These are phyloP conservation scores for Orientallactaga bullata DNA, from an alignment of 2,113 vertebrate species.

Conservation along the genomic window DNA sequence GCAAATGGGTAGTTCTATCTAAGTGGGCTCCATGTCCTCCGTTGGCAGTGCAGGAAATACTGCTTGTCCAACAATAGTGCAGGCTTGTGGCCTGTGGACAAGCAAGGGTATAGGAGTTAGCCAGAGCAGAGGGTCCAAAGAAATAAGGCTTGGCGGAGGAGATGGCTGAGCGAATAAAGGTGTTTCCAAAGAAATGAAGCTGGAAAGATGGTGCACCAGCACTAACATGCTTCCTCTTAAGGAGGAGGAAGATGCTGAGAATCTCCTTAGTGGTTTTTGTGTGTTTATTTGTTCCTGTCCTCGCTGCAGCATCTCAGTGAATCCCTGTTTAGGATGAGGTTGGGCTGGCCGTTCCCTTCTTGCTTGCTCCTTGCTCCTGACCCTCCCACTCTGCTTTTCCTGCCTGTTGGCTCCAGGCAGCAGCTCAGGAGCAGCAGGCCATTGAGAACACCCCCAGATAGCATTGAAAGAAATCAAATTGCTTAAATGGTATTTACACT, in stretches of 20 bases:
- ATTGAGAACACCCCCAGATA: slow-evolving; percentile 28
- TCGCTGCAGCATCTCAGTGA: neutral
- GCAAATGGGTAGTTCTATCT: neutral
- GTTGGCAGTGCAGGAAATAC: neutral
- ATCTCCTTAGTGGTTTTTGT: neutral
- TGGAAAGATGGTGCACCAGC: neutral
- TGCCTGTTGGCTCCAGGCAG: neutral
- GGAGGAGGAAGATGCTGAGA: neutral
- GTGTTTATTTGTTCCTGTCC: neutral
- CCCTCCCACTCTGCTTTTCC: neutral
- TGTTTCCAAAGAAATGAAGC: neutral
- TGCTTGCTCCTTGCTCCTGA: neutral
- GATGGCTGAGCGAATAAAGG: too few species aligned
- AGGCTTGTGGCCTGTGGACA: neutral
- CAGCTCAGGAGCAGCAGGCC: slow-evolving; percentile 16
- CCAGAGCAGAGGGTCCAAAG: neutral
- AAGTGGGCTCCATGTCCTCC: neutral
- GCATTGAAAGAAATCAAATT: slow-evolving; percentile 58
- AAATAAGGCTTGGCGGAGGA: neutral
- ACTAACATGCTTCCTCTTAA: neutral
- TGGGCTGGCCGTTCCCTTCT: neutral
- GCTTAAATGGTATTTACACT: slow-evolving; percentile 54
- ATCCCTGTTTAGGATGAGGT: neutral
- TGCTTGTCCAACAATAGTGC: neutral
- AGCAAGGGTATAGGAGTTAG: neutral